Base-by-base conservation (phyloP, 2,797 vertebrate genomes). In the Moxostoma hubbsi region DNA sequence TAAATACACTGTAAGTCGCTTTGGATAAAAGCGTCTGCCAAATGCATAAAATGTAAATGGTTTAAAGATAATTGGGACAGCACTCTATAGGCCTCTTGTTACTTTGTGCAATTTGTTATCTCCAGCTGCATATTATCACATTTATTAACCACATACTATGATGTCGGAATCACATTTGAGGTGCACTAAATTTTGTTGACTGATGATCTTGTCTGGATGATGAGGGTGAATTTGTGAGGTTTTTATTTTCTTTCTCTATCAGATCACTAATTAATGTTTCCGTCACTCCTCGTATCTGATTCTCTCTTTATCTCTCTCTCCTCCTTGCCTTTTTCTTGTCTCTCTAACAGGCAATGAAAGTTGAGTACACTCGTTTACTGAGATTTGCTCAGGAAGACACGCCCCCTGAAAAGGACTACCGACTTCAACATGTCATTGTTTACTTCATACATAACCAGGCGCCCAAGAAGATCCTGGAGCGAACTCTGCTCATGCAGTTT, bases 401-500 rank as follows among this genome's bases (percentile, higher is more conserved):
- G 0, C 85, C 96, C 5, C 96, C 94, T 0, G 96, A 98, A 86
- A 96, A 94, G 1, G 98, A 99, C 90, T 96, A 98, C 87, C 94
- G 97, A 45, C 93, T 99, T 63, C 96, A 97, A 85, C 97, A 99
- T 77, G 89, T 96, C 75, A 93, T 98, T 12, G 95, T 99, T 66
- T 99, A 98, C 92, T 96, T 99, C 86, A 96, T 99, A 87, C 97
- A 98, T 83, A 98, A 98, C 87, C 95, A 98, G 85, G 95, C 97
- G 0, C 97, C 97, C 75, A 98, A 96, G 91, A 98, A 97, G 92
- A 98, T 99, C 87, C 94, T 99, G 88, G 98, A 99, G 91, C 95
- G 96, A 86, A 98, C 97, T 1, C 91, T 99, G 75, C 93, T 99
- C 83, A 96, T 96, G 66, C 98, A 99, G 89, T 99, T 99, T 84